Percentiles rank a stretch among this genome's conserved stretches.
Evolutionary conservation across 2,888 invertebrate genomes (phyloP).

Genomic region (Autographa gamma): DNA sequence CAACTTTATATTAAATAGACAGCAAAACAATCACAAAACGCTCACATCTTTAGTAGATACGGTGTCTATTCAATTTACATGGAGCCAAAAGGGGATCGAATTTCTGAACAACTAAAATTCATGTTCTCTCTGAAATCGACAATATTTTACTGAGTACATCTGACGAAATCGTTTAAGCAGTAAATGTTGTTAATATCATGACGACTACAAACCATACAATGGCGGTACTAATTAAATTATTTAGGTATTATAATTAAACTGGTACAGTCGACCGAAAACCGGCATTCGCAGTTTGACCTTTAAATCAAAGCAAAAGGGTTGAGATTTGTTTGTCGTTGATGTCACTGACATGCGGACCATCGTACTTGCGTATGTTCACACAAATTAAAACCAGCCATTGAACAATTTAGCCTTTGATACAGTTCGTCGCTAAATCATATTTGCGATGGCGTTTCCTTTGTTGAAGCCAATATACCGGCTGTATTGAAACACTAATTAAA

Average conservation of each 20-base stretch:
- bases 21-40: no score
- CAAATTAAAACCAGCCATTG: slow-evolving; percentile 58
- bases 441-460: slow-evolving; percentile 76
- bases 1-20: no score
- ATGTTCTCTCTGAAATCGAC: background rate
- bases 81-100: no score
- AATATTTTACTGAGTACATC: background rate
- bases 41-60: no score
- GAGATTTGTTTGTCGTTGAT: background rate
- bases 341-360: background rate
- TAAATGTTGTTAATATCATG: background rate
- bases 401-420: slow-evolving; percentile 82
- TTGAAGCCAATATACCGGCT: slow-evolving; percentile 75
- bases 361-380: slow-evolving; percentile 6
- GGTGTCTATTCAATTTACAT: no score
- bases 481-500: slow-evolving; percentile 78
- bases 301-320: background rate
- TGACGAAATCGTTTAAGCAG: background rate
- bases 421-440: slow-evolving; percentile 80
- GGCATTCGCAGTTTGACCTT: background rate
- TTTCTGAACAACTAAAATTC: no score
- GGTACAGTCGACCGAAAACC: background rate
- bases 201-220: slow-evolving; percentile 21
- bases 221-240: slow-evolving; percentile 32
- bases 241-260: background rate